These are phyloP conservation scores for Gonatopus flavifemur DNA, from an alignment of 1,140 invertebrate genomes.

Conservation along the genomic window DNA sequence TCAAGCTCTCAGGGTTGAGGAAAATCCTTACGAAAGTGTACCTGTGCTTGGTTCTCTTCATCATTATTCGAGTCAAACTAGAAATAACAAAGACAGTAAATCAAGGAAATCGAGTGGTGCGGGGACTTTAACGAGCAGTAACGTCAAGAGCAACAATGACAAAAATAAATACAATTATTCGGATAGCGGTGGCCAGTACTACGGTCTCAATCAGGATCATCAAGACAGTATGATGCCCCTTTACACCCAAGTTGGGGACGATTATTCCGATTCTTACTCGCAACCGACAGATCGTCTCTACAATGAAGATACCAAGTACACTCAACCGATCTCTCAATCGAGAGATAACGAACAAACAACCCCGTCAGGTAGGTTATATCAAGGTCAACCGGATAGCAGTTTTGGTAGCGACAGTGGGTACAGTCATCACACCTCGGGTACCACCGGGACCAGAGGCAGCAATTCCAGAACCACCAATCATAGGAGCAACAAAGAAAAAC, in stretches of 20 bases:
- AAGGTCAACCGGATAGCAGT: slow-evolving; percentile 60
- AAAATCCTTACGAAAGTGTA: slow-evolving; percentile 62
- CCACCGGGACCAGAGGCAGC: slow-evolving; percentile 44
- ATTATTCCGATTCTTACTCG: slow-evolving; percentile 31
- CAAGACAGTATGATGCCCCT: slow-evolving; percentile 28
- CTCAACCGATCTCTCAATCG: slow-evolving; percentile 40
- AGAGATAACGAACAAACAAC: slow-evolving; percentile 33
- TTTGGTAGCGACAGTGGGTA: slow-evolving; percentile 71
- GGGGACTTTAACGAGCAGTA: slow-evolving; percentile 11
- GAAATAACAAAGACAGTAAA: slow-evolving; percentile 35
- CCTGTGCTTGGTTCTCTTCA: slow-evolving; percentile 58
- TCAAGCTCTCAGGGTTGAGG: slow-evolving; percentile 37
- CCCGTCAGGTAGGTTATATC: slow-evolving; percentile 42
- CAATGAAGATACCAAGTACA: slow-evolving; percentile 36
- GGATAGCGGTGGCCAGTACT: slow-evolving; percentile 31
- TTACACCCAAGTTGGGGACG: slow-evolving; percentile 33
- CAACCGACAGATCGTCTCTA: slow-evolving; percentile 36
- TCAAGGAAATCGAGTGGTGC: slow-evolving; percentile 16
- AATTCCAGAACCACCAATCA: slow-evolving; percentile 38
- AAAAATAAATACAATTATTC: slow-evolving; percentile 40
- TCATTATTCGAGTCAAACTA: slow-evolving; percentile 42
- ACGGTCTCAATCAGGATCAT: slow-evolving; percentile 38
- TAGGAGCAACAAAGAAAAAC: slow-evolving; percentile 51
- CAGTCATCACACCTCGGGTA: slow-evolving; percentile 66
- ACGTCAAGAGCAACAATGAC: slow-evolving; percentile 15